Evolutionary conservation across 2,888 invertebrate genomes (phyloP), one percentile per base, ranked within the genome.

Genomic region (Drosophila borealis): DNA sequence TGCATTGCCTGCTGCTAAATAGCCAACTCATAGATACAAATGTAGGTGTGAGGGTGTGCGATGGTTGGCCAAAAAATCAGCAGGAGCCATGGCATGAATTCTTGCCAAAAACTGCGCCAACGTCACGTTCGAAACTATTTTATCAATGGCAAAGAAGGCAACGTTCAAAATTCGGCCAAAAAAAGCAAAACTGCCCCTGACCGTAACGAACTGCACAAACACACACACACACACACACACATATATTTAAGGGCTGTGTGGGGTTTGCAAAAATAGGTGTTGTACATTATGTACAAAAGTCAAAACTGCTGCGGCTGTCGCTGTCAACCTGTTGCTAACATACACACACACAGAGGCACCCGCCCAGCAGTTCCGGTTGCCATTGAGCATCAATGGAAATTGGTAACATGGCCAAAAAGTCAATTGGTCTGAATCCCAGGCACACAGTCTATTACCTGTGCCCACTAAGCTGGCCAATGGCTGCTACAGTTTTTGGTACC

Each of bases 101-200:
- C 83, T 87, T 68, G 84, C 67, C 42, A 44, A 69, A 83, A 88
- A 90, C 78, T 79, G 80, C 79, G 88, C 80, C 79, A 89, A 90
- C 89, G 90, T 91, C 91, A 90, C 90, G 91, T 90, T 85, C 90
- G 70, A 69, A 79, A 88, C 83, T 75, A 84, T 84, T 86, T 81
- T 81, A 78, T 90, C 89, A 90, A 90, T 90, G 79, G 67, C 46
- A 54, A 69, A 64, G 75, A 63, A 44, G 66, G 48, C 42, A 50
- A 45, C 37, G 49, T 36, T 53, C 17, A 41, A 70, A 74, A 50
- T 50, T 59, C 11, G 41, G 21, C 51, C 56, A 49, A 44, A 25
- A 51, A 17, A 10, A 14, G 14, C 41, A 46, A 51, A 55, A 39
- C 41, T 55, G 49, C 39, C 37, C 55, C 48, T 51, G 57, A 56